These are phyloP conservation scores for Rhingia campestris DNA, from an alignment of 2,888 invertebrate species.

Conservation along the genomic window DNA sequence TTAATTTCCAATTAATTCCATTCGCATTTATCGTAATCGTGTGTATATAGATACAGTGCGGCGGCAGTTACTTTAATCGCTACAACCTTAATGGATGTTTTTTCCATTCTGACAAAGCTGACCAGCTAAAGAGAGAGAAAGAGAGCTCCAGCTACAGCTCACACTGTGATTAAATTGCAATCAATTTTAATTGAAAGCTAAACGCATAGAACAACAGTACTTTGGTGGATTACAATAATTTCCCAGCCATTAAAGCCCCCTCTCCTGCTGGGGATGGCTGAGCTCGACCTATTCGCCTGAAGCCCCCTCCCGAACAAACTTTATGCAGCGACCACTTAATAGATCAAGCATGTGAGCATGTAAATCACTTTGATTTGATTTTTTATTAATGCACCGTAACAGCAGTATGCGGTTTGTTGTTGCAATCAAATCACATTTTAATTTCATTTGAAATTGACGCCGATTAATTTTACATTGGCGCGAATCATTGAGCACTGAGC, in stretches of 20 bases:
- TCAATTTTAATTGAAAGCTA: conserved; percentile 74
- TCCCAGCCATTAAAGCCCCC: conserved; percentile 54
- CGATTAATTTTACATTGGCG: conserved; percentile 63
- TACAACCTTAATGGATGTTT: conserved; percentile 54
- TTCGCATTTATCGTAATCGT: conserved; percentile 63
- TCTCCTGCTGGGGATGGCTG: background rate
- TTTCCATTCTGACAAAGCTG: conserved; percentile 23
- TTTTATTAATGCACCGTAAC: conserved; percentile 39
- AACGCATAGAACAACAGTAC: conserved; percentile 62
- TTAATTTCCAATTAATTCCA: conserved; percentile 72
- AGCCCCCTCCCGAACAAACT: conserved; percentile 5
- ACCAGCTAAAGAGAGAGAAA: conserved; percentile 1
- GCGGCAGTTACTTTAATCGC: conserved; percentile 58
- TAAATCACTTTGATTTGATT: conserved; percentile 58
- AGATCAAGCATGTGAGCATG: conserved; percentile 52
- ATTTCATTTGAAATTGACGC: conserved; percentile 65
- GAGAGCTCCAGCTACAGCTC: conserved; percentile 12
- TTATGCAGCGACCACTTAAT: conserved; percentile 5
- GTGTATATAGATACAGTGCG: conserved; percentile 12
- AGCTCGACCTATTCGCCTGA: conserved; percentile 28
- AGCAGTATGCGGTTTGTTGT: conserved; percentile 16
- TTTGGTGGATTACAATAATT: conserved; percentile 66
- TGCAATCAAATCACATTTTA: conserved; percentile 65
- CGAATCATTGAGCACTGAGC: conserved; percentile 26
- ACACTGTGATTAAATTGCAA: conserved; percentile 72